A percentile compares a stretch with the other conserved stretches of the same genome.
Conservation (phyloP, 2,888 invertebrate genomes). For the Nymphalis c-album region DNA sequence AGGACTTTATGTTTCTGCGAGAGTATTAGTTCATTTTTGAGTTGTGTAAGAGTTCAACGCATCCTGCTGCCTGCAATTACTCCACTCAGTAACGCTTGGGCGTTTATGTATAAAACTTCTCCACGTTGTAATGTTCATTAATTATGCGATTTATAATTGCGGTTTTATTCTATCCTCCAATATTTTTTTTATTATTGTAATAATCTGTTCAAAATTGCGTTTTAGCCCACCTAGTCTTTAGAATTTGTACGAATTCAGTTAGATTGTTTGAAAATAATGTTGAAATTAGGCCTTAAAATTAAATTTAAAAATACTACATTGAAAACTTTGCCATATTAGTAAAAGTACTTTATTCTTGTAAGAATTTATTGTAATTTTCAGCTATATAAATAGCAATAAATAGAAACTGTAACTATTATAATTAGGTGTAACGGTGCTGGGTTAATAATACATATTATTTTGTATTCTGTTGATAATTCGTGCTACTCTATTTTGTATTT, state of each 20-base stretch:
- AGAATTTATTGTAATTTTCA: constrained; percentile 74
- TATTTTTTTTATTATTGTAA: constrained; percentile 29
- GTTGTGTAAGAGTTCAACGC: constrained; percentile 42
- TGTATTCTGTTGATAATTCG: constrained; percentile 74
- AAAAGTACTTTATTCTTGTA: constrained; percentile 77
- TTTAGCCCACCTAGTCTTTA: constrained; percentile 80
- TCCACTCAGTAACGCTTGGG: background rate
- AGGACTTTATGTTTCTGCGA: constrained; percentile 26
- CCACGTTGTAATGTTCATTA: constrained; percentile 23
- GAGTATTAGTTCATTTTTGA: constrained; percentile 33
- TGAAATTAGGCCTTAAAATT: constrained; percentile 66
- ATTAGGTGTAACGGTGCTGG: constrained; percentile 79
- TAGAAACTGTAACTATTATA: constrained; percentile 75
- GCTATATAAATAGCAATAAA: constrained; percentile 61
- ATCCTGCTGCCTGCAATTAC: constrained; percentile 31
- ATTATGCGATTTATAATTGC: constrained; percentile 25
- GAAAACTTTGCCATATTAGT: constrained; percentile 82
- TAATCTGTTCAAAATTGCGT: constrained; percentile 42
- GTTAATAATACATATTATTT: constrained; percentile 73
- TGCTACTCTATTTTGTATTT: constrained; percentile 71
- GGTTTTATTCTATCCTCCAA: constrained; percentile 22
- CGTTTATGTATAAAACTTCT: constrained; percentile 17
- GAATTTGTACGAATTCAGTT: constrained; percentile 65
- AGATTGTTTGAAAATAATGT: constrained; percentile 60
- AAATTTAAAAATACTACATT: constrained; percentile 70